Base-by-base conservation (phyloP, 1,140 invertebrate species). In the Drosophila sp. region DNA sequence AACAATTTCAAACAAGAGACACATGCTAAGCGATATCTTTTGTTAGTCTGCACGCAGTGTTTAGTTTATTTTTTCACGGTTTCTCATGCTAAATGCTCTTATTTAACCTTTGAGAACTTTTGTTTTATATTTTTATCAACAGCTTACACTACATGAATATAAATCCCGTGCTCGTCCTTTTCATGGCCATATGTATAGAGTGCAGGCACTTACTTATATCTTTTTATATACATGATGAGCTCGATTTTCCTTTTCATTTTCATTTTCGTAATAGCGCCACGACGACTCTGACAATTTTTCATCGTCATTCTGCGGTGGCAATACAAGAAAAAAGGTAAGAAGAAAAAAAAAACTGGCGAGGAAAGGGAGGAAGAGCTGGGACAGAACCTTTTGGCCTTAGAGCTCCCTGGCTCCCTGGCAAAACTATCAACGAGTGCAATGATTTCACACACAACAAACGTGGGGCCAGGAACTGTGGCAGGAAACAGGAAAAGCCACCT, bases 241-340 rank as follows among this genome's bases (percentile, higher is more conserved):
- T 77, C 76, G 80, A 87, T 89, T 89, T 87, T 80, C 76, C 82
- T 80, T 76, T 73, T 38, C 75, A 65, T 79, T 79, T 79, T 84
- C 81, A 84, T 87, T 87, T 89, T 70, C 66, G 72, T 87, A 87
- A 87, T 87, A 87, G 83, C 80, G 35, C 60, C 70, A 76, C 76
- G 77, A 89, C 84, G 80, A 89, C 89, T 90, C 80, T 80, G 69
- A 89, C 84, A 80, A 89, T 89, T 89, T 89, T 79, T 89, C 84
- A 74, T 83, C 77, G 84, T 89, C 84, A 89, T 66, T 58, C 61
- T 70, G 73, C 47, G 75, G 56, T 60, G 58, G 61, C 64, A 68
- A 50, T 40, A 50, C 44, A 50, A 50, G 5, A 58, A 54, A 3
- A 44, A 35, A 17, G 23, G 60, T 72, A 47, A 79, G 30, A 58